A percentile compares a stretch with the other conserved stretches of the same genome.
Evolutionary conservation across 2,113 vertebrate species (phyloP).

Genomic region (Pseudorhombus dupliciocellatus): DNA sequence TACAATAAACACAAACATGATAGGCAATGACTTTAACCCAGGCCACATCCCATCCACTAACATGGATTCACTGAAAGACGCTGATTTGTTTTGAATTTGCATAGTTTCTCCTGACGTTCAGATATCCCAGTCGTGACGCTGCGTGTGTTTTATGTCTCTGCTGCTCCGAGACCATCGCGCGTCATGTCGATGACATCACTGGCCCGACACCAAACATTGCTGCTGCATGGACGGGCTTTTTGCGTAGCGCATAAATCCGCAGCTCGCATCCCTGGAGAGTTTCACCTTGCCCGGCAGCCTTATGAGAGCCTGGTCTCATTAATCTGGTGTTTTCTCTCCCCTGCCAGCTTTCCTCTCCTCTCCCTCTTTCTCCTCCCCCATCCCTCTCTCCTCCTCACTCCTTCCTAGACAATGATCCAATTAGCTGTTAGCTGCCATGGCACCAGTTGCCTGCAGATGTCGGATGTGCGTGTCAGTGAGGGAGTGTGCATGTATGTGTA

Average conservation of each 20-base stretch:
- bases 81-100: constrained; percentile 2
- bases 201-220: not conserved
- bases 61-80: not conserved
- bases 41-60: too few species aligned
- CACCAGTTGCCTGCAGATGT: constrained; percentile 75
- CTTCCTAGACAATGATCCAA: constrained; percentile 80
- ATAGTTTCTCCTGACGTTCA: not conserved
- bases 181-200: not conserved
- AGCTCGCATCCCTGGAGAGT: constrained; percentile 54
- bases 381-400: constrained; percentile 68
- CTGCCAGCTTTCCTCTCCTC: constrained; percentile 51
- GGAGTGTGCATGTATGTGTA: constrained; percentile 33
- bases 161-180: not conserved
- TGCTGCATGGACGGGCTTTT: not conserved
- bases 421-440: constrained; percentile 78
- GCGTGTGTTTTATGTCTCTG: not conserved
- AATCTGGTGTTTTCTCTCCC: constrained; percentile 65
- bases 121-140: not conserved
- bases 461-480: constrained; percentile 38
- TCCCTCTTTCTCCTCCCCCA: constrained; percentile 37
- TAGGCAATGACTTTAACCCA: too few species aligned
- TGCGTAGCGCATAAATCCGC: constrained; percentile 38
- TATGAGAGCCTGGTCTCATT: constrained; percentile 67
- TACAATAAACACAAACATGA: too few species aligned
- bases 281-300: constrained; percentile 63